These are phyloP conservation scores for Syngnathus scovelli DNA, from an alignment of 2,113 vertebrate genomes.

Conservation along the genomic window DNA sequence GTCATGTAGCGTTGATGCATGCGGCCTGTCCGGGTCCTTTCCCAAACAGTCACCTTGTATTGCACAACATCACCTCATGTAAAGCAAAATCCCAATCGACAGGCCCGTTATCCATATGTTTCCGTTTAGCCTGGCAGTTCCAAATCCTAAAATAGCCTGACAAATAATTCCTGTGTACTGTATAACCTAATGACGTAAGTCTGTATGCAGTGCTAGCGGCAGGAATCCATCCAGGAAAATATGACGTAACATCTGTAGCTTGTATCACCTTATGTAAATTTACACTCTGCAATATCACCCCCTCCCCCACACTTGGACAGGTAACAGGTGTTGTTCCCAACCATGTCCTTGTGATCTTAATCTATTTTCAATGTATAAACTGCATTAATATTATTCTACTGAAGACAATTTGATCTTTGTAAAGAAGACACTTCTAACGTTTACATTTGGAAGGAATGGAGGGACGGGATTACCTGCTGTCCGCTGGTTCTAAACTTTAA, in stretches of 20 bases:
- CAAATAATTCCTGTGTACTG: not conserved
- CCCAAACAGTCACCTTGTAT: not conserved
- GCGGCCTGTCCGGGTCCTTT: not conserved
- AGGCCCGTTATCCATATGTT: not conserved
- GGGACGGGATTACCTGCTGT: too few species aligned
- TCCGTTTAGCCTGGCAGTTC: not conserved
- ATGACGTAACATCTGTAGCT: constrained; percentile 42
- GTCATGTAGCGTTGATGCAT: constrained; percentile 34
- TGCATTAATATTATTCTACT: not conserved
- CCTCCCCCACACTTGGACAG: not conserved
- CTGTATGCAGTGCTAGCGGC: not conserved
- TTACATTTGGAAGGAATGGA: too few species aligned
- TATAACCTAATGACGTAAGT: not conserved
- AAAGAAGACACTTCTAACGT: too few species aligned
- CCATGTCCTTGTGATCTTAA: not conserved
- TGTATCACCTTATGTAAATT: constrained; percentile 31
- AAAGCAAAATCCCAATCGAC: not conserved
- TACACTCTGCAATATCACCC: not conserved
- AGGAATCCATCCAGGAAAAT: not conserved
- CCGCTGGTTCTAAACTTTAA: too few species aligned
- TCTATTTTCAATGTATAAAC: constrained; percentile 20
- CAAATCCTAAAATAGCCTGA: not conserved
- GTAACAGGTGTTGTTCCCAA: constrained; percentile 22
- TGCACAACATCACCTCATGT: not conserved
- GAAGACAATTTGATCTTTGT: too few species aligned